Evolutionary conservation across 30 jellyfish, hydroid and myxozoan species (phyloP), one percentile per base, ranked within the genome.

Genomic region (Hydractinia symbiolongicarpus): DNA sequence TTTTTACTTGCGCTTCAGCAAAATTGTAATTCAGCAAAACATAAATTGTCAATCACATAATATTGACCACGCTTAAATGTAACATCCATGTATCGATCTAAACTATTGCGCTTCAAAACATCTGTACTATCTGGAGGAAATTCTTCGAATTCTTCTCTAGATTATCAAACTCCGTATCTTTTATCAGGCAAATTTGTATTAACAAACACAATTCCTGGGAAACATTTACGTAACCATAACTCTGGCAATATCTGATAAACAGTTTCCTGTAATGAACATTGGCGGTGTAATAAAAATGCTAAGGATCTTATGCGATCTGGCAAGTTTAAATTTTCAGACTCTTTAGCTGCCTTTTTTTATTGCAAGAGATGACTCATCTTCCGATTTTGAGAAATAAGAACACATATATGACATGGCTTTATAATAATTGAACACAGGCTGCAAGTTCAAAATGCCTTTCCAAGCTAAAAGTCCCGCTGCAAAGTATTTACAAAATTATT

Each of bases 91-190:
- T 77, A 77, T 53, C 85, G 21, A 13, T 51, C 85, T 14, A 54
- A 14, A 50, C 21, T 77, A 51, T 55, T 30, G 20, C 73, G 40
- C 64, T 79, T 77, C 4, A 30, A 77, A 9, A 77, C 82, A 52
- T 50, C 82, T 77, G 82, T 77, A 30, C 81, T 77, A 19, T 77
- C 85, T 9, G 14, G 50, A 77, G 85, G 85, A 2, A 77, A 77
- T 21, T 77, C 76, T 54, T 53, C 54, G 4, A 77, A 60, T 77
- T 77, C 85, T 55, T 54, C 84, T 30, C 56, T 19, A 77, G 85
- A 50, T 55, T 30, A 0, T 1, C 21, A 77, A 51, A 77, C 76
- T 58, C 76, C 3, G 4, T 44, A 58, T 44, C 85, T 55, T n/a
- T 77, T 77, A 51, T 54, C 85, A 15, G 85, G 85, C 82, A 77